Percentiles rank a stretch among this genome's conserved stretches.
Evolutionary conservation across 2,888 invertebrate genomes (phyloP).

Genomic region (Stegophylla sp.): DNA sequence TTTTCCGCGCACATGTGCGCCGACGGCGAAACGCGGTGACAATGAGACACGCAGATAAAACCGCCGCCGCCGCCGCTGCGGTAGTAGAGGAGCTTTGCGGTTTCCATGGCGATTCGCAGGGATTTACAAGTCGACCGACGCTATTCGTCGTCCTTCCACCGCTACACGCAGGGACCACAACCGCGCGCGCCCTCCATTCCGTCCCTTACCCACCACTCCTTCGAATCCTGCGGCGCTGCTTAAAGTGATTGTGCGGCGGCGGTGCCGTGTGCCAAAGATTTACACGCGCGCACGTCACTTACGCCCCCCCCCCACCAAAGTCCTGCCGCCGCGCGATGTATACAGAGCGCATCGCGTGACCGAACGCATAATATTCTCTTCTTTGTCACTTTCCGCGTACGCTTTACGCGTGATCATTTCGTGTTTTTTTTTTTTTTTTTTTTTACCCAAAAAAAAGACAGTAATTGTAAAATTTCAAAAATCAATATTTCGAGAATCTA

Average conservation of each 20-base stretch:
- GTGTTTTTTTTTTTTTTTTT: too few species aligned
- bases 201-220: too few species aligned
- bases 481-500: too few species aligned
- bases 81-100: constrained; percentile 58
- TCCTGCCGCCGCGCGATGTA: too few species aligned
- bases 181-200: background rate
- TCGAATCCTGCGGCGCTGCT: background rate
- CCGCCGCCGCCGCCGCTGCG: constrained; percentile 10
- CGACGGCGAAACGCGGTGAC: background rate
- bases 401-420: too few species aligned
- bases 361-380: too few species aligned
- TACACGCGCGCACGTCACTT: constrained; percentile 26
- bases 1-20: constrained; percentile 25
- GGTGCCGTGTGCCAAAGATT: constrained; percentile 26
- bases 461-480: too few species aligned
- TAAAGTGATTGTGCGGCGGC: constrained; percentile 53
- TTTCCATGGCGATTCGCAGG: constrained; percentile 57
- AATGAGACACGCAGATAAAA: background rate
- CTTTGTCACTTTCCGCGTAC: too few species aligned
- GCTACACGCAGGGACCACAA: background rate
- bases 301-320: background rate
- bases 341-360: background rate
- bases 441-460: too few species aligned
- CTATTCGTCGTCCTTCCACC: constrained; percentile 46
- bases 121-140: constrained; percentile 52